phyloP scores from a whole-genome alignment of 2,113 vertebrate genomes.

The Propithecus coquereli region DNA sequence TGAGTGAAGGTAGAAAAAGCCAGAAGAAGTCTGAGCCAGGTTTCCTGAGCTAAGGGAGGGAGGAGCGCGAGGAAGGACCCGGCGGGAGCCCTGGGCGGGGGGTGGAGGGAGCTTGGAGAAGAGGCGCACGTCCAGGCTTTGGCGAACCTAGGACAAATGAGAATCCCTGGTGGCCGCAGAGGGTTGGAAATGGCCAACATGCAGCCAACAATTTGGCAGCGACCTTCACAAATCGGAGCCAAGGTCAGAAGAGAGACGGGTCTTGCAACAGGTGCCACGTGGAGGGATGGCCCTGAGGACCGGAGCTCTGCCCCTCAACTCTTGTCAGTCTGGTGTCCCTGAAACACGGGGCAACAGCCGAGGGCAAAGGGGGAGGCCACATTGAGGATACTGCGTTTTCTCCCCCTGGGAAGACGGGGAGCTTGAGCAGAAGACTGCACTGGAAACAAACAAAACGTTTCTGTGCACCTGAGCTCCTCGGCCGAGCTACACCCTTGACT shows the following conservation, averaged over 20 bases:
- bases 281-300: not conserved
- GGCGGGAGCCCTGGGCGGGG: not conserved
- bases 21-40: no score
- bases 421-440: not conserved
- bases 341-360: rapidly evolving
- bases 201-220: not conserved
- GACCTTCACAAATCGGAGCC: not conserved
- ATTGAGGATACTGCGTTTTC: not conserved
- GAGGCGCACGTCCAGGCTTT: no score
- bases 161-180: not conserved
- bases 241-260: not conserved
- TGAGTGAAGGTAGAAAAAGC: not conserved
- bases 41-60: no score
- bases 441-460: not conserved
- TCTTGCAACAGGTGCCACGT: not conserved
- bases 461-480: not conserved
- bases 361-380: no score
- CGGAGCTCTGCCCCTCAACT: not conserved
- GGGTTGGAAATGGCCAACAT: no score
- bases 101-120: not conserved
- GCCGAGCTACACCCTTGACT: not conserved
- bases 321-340: not conserved
- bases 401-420: not conserved
- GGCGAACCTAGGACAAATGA: not conserved
- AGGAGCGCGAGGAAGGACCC: not conserved